Conservation (phyloP, 1,140 invertebrate genomes). For the Drosophila kurseongensis region DNA sequence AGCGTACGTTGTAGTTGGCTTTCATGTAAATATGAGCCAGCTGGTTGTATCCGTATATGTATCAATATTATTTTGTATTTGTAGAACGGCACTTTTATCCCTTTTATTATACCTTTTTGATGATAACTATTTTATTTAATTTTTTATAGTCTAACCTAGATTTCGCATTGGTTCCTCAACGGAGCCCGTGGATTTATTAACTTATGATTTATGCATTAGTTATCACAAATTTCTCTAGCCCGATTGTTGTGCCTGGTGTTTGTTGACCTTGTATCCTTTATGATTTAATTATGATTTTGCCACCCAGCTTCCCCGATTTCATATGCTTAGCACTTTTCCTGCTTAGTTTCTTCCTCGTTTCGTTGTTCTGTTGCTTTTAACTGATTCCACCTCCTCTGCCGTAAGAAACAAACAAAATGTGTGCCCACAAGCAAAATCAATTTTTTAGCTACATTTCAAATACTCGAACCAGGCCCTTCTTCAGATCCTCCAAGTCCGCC, state of each 20-base stretch:
- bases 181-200: constrained; percentile 21
- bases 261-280: constrained; percentile 40
- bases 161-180: constrained; percentile 22
- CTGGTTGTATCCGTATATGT: constrained; percentile 39
- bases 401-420: constrained; percentile 41
- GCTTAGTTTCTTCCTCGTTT: constrained; percentile 9
- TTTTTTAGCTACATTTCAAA: constrained; percentile 80
- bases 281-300: constrained; percentile 45
- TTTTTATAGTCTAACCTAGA: constrained; percentile 46
- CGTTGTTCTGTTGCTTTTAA: constrained; percentile 31
- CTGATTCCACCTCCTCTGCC: constrained; percentile 23
- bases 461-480: constrained; percentile 76
- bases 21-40: constrained; percentile 39
- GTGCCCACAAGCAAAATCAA: constrained; percentile 56
- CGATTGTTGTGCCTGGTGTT: constrained; percentile 69
- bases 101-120: constrained; percentile 13
- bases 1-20: constrained; percentile 64
- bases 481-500: constrained; percentile 51
- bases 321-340: constrained; percentile 26
- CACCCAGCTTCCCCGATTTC: constrained; percentile 8
- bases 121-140: constrained; percentile 13
- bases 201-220: constrained; percentile 37
- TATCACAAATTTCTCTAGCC: constrained; percentile 61
- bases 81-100: constrained; percentile 77
- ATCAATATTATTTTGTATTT: constrained; percentile 72